These are phyloP conservation scores for Aramus guarauna DNA, from an alignment of 2,113 vertebrate genomes.

Conservation along the genomic window DNA sequence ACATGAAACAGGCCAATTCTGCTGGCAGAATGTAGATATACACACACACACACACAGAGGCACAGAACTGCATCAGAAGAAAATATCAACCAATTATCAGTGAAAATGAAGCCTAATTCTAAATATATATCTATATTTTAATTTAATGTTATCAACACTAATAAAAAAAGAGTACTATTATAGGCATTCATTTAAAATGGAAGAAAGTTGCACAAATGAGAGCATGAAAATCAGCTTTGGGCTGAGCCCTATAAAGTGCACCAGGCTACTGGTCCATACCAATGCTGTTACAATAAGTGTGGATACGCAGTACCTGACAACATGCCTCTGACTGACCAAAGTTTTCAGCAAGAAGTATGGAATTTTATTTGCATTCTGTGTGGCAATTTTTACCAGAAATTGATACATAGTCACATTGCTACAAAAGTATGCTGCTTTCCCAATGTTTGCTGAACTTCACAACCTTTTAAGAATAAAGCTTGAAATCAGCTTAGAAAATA, in stretches of 20 bases:
- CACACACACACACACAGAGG: accelerated
- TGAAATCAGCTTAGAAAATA: neutral
- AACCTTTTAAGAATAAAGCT: neutral
- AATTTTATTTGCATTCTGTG: neutral
- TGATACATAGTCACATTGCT: neutral
- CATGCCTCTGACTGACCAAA: neutral
- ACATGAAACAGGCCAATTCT: neutral
- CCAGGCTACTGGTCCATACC: neutral
- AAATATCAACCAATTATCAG: neutral
- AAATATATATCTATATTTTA: neutral
- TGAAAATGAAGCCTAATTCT: neutral
- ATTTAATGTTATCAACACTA: neutral
- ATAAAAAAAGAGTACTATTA: neutral
- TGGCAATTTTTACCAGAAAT: neutral
- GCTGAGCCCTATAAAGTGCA: neutral
- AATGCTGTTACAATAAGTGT: neutral
- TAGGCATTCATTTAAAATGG: neutral
- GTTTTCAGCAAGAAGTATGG: neutral
- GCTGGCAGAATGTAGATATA: neutral
- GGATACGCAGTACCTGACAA: neutral
- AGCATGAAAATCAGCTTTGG: neutral
- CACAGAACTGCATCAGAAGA: neutral
- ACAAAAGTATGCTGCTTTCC: neutral
- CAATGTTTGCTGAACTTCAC: neutral
- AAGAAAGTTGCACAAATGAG: neutral